These are phyloP conservation scores for Luperina testacea DNA, from an alignment of 2,888 invertebrate genomes.

Conservation along the genomic window DNA sequence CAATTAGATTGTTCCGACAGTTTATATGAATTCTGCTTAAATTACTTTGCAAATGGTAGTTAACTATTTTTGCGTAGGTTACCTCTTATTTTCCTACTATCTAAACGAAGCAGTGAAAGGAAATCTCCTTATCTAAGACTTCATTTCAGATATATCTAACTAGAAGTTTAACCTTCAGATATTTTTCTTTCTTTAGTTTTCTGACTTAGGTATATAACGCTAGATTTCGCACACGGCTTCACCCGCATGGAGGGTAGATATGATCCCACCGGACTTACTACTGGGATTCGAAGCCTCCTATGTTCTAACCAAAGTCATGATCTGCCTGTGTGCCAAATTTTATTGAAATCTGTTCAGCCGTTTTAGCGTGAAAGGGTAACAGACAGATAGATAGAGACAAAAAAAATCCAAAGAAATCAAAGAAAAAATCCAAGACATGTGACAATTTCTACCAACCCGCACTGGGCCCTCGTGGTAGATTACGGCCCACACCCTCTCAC, in stretches of 20 bases:
- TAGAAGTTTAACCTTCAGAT: not conserved
- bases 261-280: not conserved
- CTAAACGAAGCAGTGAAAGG: not conserved
- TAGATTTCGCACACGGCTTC: not conserved
- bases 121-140: slow-evolving; percentile 1
- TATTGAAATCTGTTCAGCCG: not conserved
- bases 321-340: not conserved
- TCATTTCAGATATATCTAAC: not conserved
- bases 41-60: slow-evolving; percentile 56
- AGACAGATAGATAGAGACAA: not conserved
- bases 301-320: not conserved
- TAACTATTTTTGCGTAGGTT: slow-evolving; percentile 39
- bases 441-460: too few species aligned
- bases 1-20: slow-evolving; percentile 67
- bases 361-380: not conserved
- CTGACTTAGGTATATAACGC: not conserved
- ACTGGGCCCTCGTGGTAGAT: not conserved
- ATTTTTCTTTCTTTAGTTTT: not conserved
- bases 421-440: too few species aligned
- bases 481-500: not conserved
- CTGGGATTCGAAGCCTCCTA: not conserved
- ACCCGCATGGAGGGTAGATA: not conserved
- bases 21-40: slow-evolving; percentile 61
- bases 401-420: too few species aligned
- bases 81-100: slow-evolving; percentile 30